Percentiles rank a stretch among this genome's conserved stretches.
phyloP scores from a whole-genome alignment of 2,797 vertebrate species.

The Mus minutoides region DNA sequence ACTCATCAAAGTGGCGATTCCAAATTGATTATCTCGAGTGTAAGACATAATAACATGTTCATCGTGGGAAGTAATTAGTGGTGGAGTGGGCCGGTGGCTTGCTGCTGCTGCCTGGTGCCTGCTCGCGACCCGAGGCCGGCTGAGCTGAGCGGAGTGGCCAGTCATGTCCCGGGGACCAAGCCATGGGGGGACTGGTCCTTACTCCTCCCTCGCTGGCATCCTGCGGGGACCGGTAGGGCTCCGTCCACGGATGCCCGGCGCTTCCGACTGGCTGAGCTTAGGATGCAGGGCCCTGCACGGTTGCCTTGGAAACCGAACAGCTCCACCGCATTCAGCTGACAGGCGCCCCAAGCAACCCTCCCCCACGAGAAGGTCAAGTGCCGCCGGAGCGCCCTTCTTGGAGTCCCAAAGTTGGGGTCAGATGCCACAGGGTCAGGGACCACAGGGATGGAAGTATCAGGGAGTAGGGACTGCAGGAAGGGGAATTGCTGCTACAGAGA shows the following conservation, averaged over 20 bases:
- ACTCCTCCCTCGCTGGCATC: not conserved
- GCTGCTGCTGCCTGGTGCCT: slow-evolving; percentile 30
- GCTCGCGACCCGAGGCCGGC: not conserved
- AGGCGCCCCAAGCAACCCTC: not conserved
- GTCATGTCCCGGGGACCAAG: not conserved
- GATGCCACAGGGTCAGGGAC: not conserved
- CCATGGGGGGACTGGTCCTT: too few species aligned
- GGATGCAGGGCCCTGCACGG: slow-evolving; percentile 5
- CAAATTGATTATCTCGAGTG: slow-evolving; percentile 87
- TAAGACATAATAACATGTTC: slow-evolving; percentile 83
- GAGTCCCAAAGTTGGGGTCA: not conserved
- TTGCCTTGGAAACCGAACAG: slow-evolving; percentile 86
- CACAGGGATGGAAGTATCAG: not conserved
- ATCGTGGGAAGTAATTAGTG: slow-evolving; percentile 79
- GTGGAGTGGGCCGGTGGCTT: slow-evolving; percentile 40
- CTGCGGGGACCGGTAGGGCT: not conserved
- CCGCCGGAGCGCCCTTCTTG: not conserved
- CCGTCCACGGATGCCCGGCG: not conserved
- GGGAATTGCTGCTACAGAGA: not conserved
- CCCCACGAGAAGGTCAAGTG: not conserved
- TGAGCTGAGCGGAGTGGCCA: not conserved
- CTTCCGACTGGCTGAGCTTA: not conserved
- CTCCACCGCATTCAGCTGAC: slow-evolving; percentile 73
- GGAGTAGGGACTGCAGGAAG: not conserved
- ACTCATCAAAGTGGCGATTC: slow-evolving; percentile 87